These are phyloP conservation scores for Crambe crambe DNA, from an alignment of 37 sponge, comb jelly and placozoan species.

Conservation along the genomic window DNA sequence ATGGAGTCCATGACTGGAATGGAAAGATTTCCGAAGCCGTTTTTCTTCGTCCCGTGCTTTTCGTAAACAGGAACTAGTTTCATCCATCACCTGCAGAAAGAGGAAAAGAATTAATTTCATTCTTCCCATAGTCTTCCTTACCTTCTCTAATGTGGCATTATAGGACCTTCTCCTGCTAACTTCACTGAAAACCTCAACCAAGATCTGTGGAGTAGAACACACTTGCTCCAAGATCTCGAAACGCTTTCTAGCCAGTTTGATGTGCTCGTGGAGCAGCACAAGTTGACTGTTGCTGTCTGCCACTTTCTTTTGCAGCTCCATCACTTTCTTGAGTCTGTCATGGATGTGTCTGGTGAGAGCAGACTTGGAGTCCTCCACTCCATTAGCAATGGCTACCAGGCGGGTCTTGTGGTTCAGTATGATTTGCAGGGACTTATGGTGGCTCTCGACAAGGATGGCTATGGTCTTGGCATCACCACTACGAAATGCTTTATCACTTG, in stretches of 20 bases:
- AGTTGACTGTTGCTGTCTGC: conserved; percentile 44
- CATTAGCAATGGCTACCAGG: conserved; percentile 13
- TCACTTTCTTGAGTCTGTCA: conserved; percentile 16
- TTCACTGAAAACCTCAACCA: conserved; percentile 48
- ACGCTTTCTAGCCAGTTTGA: conserved; percentile 59
- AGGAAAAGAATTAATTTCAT: neutral
- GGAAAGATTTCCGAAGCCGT: conserved; percentile 17
- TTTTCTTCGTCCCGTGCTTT: conserved; percentile 46
- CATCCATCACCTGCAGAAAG: neutral
- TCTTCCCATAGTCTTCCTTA: neutral
- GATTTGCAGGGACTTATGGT: conserved; percentile 46
- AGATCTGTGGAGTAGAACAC: conserved; percentile 36
- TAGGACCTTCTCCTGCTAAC: conserved; percentile 40
- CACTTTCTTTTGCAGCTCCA: conserved; percentile 50
- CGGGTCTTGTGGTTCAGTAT: conserved; percentile 29
- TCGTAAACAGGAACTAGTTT: neutral
- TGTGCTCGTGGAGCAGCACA: conserved; percentile 38
- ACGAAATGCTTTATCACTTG: conserved; percentile 38
- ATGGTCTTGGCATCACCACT: conserved; percentile 65
- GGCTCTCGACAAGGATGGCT: conserved; percentile 46
- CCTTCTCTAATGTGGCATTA: conserved; percentile 32
- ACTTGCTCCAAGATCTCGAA: conserved; percentile 68
- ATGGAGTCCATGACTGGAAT: conserved; percentile 30
- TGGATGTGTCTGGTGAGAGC: conserved; percentile 25
- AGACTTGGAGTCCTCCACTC: conserved; percentile 5